Base-by-base conservation (phyloP, 1,140 invertebrate species). In the Danaus melanippus region DNA sequence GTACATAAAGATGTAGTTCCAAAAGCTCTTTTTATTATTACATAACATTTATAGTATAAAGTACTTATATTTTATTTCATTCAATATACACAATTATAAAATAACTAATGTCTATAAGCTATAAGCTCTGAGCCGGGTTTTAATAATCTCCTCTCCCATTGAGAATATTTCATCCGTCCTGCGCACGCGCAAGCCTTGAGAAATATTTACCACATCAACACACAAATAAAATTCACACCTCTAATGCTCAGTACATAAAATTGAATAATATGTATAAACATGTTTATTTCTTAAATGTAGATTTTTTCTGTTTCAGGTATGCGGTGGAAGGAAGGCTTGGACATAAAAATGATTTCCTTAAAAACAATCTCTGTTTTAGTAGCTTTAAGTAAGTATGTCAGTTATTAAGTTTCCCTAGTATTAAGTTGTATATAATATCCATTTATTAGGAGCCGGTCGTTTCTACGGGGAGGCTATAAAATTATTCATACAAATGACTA, bases 271-370 rank as follows among this genome's bases (percentile, higher is more conserved):
- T 32, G 6, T 32, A 15, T 15, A 15, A 15, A 32, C 21, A 32
- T 32, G 7, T 32, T 32, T 44, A 44, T 44, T 11, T 11, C 12
- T 44, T 12, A 1, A 15, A 46, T 12, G 12, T 46, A 12, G 3
- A 42, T 9, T 15, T 44, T n/a, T 10, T 48, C 15, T 9, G 44
- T 58, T 58, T 32, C 56, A 58, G 56, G 49, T 58, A 58, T 58
- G 56, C 56, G 56, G 56, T 58, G 56, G 53, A 48, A 40, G 46
- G 50, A 53, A 48, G 53, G 49, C 17, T 53, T 53, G 46, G 53
- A 53, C 44, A 58, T 53, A 53, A 58, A 32, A 17, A 58, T 58
- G 56, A 39, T 50, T 11, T 42, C 50, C 21, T 32, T 32, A 5
- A 47, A 53, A 12, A 58, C 46, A 12, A 10, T 53, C 0, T n/a